These are phyloP conservation scores for Notamacropus eugenii DNA, from an alignment of 2,797 vertebrate genomes.

Conservation along the genomic window DNA sequence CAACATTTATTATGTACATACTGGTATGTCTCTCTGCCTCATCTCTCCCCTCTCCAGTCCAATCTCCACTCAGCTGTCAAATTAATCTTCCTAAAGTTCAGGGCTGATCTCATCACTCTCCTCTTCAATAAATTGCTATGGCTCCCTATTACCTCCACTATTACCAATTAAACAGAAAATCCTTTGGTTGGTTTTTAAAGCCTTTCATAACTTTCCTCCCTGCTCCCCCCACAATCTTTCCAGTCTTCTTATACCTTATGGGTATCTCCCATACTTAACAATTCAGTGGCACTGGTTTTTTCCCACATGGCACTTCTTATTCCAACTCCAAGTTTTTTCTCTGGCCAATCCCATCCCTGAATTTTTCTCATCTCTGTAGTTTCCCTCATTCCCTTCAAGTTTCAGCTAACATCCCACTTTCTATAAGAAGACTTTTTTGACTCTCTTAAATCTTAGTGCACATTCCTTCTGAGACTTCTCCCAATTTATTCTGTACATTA, in stretches of 20 bases:
- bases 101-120: neutral
- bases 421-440: neutral
- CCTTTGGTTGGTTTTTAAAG: neutral
- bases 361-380: neutral
- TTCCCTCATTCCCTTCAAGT: neutral
- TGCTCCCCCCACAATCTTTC: too few relatives aligned
- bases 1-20: neutral
- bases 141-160: neutral
- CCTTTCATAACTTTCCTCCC: neutral
- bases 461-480: neutral
- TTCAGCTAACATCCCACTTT: neutral
- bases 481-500: neutral
- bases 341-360: neutral
- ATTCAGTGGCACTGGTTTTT: neutral
- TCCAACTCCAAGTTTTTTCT: neutral
- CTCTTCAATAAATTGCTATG: neutral
- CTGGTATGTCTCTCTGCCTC: neutral
- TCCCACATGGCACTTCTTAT: neutral
- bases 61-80: neutral
- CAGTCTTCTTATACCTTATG: neutral
- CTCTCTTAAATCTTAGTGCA: neutral
- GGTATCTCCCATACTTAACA: neutral
- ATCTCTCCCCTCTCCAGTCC: neutral
- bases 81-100: neutral
- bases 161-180: neutral